Evolutionary conservation across 37 sponge, comb jelly and placozoan genomes (phyloP), one percentile per base, ranked within the genome.

Genomic region (Amphimedon queenslandica): DNA sequence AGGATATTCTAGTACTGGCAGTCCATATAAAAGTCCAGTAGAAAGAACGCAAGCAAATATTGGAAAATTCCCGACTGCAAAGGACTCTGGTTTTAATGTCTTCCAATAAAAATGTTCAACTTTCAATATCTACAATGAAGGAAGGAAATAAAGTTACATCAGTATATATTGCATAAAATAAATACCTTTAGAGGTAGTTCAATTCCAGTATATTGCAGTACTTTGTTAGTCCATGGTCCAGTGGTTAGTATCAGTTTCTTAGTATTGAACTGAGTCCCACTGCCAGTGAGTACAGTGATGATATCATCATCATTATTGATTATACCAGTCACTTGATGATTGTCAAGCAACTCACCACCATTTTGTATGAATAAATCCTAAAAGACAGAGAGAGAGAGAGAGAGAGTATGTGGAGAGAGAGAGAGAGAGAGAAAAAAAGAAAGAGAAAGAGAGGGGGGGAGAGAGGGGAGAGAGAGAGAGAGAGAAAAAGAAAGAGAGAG

Each of bases 231-330:
- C 93, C 93, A 93, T 28, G 93, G 29, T 40, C 90, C 90, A 32
- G 87, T 87, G 30, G 90, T 76, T 34, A 93, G 76, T 24, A 93
- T 78, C 51, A 93, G 38, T n/a, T 77, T 51, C 53, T 60, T 80
- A 20, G 89, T 51, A 1, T 11, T 65, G 75, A 87, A 84, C n/a
- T n/a, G n/a, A n/a, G n/a, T n/a, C n/a, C n/a, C n/a, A 2, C 31
- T 36, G 16, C 82, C 82, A 21, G 69, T 87, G 56, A 28, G 34
- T 18, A 85, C 88, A 20, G 37, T 37, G 40, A 93, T 57, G 5
- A 61, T 84, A 27, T 88, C 76, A 37, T 39, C 31, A 6, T 40
- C 40, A 47, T 85, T 85, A 27, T 88, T 82, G 24, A 29, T 40
- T 24, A 93, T 87, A 47, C 75, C 63, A 21, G 77, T 75, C 71